Percentiles rank a stretch among this genome's conserved stretches.
phyloP scores from a whole-genome alignment of 1,140 invertebrate genomes.

The Papilio glaucus region DNA sequence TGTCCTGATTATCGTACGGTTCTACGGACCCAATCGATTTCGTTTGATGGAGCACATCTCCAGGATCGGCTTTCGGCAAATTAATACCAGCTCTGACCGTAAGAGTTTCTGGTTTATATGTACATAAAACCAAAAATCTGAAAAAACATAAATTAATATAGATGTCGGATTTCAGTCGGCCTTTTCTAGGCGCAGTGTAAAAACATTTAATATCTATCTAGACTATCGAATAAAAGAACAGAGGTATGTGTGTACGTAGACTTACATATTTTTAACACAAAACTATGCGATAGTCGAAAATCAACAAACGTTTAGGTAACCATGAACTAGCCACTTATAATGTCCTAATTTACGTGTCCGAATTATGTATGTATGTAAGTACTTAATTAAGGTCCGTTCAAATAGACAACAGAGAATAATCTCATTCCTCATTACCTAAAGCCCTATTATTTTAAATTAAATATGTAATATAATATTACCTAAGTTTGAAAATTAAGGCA shows the following conservation, averaged over 20 bases:
- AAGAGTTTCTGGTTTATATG: constrained; percentile 90
- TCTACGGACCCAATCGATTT: constrained; percentile 74
- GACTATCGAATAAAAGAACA: too few species aligned
- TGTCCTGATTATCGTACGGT: constrained; percentile 70
- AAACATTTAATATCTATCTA: too few species aligned
- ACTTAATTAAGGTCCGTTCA: constrained; percentile 26
- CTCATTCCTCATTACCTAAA: too few species aligned
- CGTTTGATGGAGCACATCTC: constrained; percentile 71
- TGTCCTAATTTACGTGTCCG: neutral
- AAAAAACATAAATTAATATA: constrained; percentile 36
- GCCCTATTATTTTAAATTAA: too few species aligned
- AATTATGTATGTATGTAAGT: constrained; percentile 6
- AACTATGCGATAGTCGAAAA: too few species aligned
- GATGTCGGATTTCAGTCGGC: too few species aligned
- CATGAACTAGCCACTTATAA: neutral
- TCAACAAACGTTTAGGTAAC: neutral
- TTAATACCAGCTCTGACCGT: constrained; percentile 90
- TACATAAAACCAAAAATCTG: constrained; percentile 90
- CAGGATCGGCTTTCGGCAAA: constrained; percentile 83
- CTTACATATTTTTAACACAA: too few species aligned
- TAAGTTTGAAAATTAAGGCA: too few species aligned
- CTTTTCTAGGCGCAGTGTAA: too few species aligned
- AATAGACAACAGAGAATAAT: too few species aligned
- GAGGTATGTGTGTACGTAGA: too few species aligned
- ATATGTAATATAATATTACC: too few species aligned